Conservation (phyloP, 2,113 vertebrate genomes). For the Orcinus orca region DNA sequence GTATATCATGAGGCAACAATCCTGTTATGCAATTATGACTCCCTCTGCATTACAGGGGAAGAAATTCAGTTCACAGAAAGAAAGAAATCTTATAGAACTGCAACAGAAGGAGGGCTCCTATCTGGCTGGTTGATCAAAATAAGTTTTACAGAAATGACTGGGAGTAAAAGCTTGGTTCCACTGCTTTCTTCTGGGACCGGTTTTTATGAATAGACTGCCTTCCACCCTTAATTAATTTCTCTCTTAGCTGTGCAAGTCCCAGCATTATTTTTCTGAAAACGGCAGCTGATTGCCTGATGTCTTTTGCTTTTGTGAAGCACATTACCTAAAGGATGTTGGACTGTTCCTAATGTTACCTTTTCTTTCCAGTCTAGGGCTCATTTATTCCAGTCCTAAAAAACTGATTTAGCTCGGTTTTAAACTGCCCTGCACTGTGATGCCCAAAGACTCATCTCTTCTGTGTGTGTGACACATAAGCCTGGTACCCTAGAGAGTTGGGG, state of each 20-base stretch:
- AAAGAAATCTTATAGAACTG: background rate
- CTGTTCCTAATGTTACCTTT: background rate
- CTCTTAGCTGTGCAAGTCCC: background rate
- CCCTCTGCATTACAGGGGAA: background rate
- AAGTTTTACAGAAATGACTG: background rate
- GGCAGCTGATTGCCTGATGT: background rate
- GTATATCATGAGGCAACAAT: background rate
- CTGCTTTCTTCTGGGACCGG: background rate
- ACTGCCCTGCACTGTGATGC: background rate
- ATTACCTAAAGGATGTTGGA: background rate
- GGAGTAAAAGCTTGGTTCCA: background rate
- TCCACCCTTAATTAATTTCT: conserved; percentile 30
- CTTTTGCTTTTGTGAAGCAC: background rate
- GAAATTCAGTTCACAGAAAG: background rate
- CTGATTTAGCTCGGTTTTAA: background rate
- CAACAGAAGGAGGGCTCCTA: background rate
- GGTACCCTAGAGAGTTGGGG: background rate
- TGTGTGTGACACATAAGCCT: background rate
- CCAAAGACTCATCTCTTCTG: background rate
- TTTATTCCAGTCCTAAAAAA: background rate
- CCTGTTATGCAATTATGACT: background rate
- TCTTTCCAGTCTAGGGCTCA: background rate
- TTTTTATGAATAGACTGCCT: background rate
- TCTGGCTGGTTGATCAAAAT: background rate
- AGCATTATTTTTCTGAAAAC: conserved; percentile 5